phyloP scores from a whole-genome alignment of 2,113 vertebrate genomes.

The Orientallactaga bullata region DNA sequence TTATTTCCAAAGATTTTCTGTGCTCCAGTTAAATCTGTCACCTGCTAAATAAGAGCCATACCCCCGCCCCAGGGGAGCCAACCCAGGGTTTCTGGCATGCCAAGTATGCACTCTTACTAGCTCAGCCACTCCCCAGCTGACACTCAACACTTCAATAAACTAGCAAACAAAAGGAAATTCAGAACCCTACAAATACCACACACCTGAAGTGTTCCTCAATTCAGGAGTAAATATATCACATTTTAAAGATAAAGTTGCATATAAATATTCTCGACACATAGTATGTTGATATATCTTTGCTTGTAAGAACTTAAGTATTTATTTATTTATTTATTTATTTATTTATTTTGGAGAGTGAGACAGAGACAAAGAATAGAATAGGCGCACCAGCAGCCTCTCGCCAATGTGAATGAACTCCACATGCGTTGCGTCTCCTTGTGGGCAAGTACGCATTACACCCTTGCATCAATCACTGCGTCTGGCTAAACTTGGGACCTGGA shows the following conservation, averaged over 20 bases:
- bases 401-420: too few species aligned
- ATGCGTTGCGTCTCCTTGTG: too few species aligned
- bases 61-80: not conserved
- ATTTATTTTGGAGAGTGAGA: too few species aligned
- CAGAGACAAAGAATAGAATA: too few species aligned
- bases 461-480: too few species aligned
- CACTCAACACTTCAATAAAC: conserved; percentile 1
- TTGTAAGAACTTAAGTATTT: conserved; percentile 27
- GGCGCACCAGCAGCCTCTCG: too few species aligned
- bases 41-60: not conserved
- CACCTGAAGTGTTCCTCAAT: not conserved
- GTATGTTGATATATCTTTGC: not conserved
- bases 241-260: not conserved
- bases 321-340: too few species aligned
- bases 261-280: conserved; percentile 11
- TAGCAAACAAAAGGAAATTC: not conserved
- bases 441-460: too few species aligned
- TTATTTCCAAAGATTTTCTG: not conserved
- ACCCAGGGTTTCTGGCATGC: not conserved
- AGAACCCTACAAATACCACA: not conserved
- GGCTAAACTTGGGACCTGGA: too few species aligned
- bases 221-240: not conserved
- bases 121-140: not conserved
- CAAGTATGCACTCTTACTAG: not conserved
- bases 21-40: not conserved